Percentiles rank a stretch among this genome's conserved stretches.
Evolutionary conservation across 2,113 vertebrate species (phyloP).

Genomic region (Poeciliopsis retropinna): DNA sequence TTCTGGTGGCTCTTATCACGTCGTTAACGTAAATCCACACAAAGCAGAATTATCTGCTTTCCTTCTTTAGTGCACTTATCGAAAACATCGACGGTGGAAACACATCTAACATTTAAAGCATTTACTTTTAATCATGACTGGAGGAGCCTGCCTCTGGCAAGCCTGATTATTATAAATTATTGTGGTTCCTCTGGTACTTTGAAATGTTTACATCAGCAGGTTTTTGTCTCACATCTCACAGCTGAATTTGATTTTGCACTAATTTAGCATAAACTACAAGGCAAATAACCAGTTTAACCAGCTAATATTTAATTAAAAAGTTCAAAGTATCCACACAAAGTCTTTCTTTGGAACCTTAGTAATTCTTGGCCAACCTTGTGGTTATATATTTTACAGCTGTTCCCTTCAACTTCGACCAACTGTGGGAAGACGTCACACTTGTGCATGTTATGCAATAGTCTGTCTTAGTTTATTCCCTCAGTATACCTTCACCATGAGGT

Average conservation of each 20-base stretch:
- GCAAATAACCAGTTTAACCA: not conserved
- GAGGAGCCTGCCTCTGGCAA: too few relatives aligned
- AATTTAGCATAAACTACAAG: not conserved
- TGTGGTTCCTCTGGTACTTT: not conserved
- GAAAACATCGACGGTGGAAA: too few relatives aligned
- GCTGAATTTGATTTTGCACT: not conserved
- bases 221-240: not conserved
- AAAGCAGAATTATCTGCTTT: too few relatives aligned
- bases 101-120: too few relatives aligned
- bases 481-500: slow-evolving; percentile 36
- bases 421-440: slow-evolving; percentile 25
- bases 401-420: slow-evolving; percentile 39
- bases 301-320: not conserved
- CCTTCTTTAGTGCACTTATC: too few relatives aligned
- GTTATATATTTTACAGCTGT: slow-evolving; percentile 10
- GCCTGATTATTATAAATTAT: not conserved
- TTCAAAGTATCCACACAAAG: not conserved
- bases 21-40: too few relatives aligned
- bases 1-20: too few relatives aligned
- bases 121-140: too few relatives aligned
- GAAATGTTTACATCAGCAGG: not conserved
- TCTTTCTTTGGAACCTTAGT: not conserved
- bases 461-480: slow-evolving; percentile 19
- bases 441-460: slow-evolving; percentile 10
- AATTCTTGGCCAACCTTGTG: not conserved